Percentiles rank a stretch among this genome's conserved stretches.
These are phyloP conservation scores for Thalpophila matura DNA, from an alignment of 2,888 invertebrate genomes.

Conservation along the genomic window DNA sequence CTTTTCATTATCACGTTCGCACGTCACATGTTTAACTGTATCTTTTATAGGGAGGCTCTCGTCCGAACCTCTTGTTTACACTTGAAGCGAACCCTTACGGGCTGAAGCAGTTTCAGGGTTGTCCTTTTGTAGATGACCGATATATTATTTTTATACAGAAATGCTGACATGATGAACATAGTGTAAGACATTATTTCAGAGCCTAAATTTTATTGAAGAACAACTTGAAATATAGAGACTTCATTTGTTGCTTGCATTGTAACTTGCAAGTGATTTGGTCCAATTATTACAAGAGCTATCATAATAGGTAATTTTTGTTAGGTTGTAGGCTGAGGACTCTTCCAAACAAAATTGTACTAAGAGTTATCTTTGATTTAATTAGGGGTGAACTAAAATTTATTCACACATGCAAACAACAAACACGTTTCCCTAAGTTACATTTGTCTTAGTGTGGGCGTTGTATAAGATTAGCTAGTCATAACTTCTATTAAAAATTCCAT, in stretches of 20 bases:
- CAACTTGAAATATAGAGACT: not conserved
- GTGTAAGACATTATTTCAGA: conserved; percentile 2
- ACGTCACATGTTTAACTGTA: conserved; percentile 71
- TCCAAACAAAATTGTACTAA: too few relatives aligned
- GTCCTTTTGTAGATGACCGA: conserved; percentile 52
- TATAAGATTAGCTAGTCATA: not conserved
- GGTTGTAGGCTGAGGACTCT: not conserved
- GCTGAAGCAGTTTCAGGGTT: conserved; percentile 57
- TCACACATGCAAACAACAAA: not conserved
- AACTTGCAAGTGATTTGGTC: too few relatives aligned
- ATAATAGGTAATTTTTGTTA: not conserved
- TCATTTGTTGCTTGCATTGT: not conserved
- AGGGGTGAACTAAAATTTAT: not conserved
- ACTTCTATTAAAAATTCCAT: not conserved
- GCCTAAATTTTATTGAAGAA: conserved; percentile 1
- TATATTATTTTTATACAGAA: conserved; percentile 42
- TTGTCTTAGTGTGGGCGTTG: too few relatives aligned
- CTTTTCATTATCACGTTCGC: conserved; percentile 80
- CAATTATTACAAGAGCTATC: too few relatives aligned
- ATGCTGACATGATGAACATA: conserved; percentile 6
- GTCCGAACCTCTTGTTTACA: conserved; percentile 64
- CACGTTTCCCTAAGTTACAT: not conserved
- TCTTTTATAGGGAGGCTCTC: conserved; percentile 52
- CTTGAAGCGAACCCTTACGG: conserved; percentile 63
- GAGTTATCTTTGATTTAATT: not conserved